phyloP scores from a whole-genome alignment of 2,888 invertebrate genomes.

The Noctua comes region DNA sequence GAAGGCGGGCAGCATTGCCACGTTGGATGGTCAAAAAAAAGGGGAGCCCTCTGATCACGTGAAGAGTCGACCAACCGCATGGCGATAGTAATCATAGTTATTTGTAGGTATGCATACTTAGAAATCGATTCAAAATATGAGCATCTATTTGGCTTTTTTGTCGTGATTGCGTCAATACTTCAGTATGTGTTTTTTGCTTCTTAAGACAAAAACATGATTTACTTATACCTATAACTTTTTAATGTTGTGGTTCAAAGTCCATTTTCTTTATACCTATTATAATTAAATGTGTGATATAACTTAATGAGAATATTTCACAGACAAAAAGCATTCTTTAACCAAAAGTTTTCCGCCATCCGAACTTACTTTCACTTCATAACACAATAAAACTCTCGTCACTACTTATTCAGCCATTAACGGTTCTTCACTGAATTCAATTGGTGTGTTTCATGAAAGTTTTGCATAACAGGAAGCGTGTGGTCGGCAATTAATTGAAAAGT shows the following conservation, averaged over 20 bases:
- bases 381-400: constrained; percentile 7
- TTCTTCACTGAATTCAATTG: constrained; percentile 45
- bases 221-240: neutral
- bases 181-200: constrained; percentile 1
- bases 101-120: neutral
- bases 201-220: neutral
- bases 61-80: too few relatives aligned
- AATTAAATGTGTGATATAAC: neutral
- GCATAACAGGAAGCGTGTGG: constrained; percentile 69
- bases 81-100: neutral
- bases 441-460: constrained; percentile 65
- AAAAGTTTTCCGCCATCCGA: constrained; percentile 5
- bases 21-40: too few relatives aligned
- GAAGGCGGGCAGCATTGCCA: too few relatives aligned
- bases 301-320: neutral
- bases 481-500: constrained; percentile 72
- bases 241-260: neutral
- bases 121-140: neutral
- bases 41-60: too few relatives aligned
- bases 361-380: constrained; percentile 42
- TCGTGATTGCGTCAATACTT: constrained; percentile 4
- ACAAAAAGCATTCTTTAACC: constrained; percentile 28
- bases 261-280: neutral
- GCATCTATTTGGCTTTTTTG: neutral
- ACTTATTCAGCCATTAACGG: constrained; percentile 28